Evolutionary conservation across 2,888 invertebrate genomes (phyloP), one percentile per base, ranked within the genome.

Genomic region (Latheticus oryzae): DNA sequence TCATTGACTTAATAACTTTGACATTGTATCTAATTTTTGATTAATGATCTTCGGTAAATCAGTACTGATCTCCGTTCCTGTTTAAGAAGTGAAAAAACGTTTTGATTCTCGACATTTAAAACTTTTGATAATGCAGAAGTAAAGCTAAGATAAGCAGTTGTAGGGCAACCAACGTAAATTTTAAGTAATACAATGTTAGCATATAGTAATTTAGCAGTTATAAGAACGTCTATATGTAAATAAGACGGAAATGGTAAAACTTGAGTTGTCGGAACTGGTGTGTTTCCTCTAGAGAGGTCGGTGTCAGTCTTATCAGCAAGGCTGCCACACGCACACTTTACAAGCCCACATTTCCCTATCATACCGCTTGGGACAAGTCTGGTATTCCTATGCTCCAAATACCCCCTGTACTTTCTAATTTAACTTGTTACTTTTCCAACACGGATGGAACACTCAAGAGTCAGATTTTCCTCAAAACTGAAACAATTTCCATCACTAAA

Each of bases 281-380:
- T 53, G 67, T 65, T 69, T 71, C 64, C 68, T 68, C 67, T 48
- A 47, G 66, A 68, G 67, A 66, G 60, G 56, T 59, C 63, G 67
- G 64, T 63, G 67, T 64, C 69, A 65, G 64, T 61, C 66, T 72
- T 72, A 72, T 72, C 72, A 65, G 69, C 55, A 61, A 51, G 61
- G 59, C 68, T 68, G 65, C 68, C 66, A 65, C 70, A 69, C 70
- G 70, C 70, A 69, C 69, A 62, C 62, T 65, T 65, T 63, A 68
- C 67, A 69, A 69, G 64, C 65, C 68, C 65, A 62, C 65, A 69
- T 68, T 69, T 68, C 66, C 70, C 68, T 70, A 70, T 70, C 70
- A 66, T 65, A 63, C 64, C 70, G 52, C 67, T 57, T 55, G 70
- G 70, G 70, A 70, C 69, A 56, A 51, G 61, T 66, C 66, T 63